Evolutionary conservation across 2,113 vertebrate genomes (phyloP), one percentile per base, ranked within the genome.

Genomic region (Laticauda colubrina): DNA sequence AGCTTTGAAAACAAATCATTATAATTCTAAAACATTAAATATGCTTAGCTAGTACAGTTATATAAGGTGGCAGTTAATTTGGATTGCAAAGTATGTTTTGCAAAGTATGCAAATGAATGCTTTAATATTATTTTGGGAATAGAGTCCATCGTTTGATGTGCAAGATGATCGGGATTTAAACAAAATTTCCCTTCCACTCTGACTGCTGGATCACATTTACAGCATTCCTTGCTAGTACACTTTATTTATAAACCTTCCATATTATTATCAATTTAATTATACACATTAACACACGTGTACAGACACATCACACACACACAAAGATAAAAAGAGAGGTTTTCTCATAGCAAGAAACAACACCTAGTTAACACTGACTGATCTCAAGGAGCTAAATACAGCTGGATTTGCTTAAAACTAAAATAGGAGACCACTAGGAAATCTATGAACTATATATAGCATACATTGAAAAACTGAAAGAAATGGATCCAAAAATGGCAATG

Each of bases 31-130:
- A 5, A 54, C 85, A 39, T 45, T 29, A 86, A 86, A 87, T 91
- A 87, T 91, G 53, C 85, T n/a, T 48, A 91, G 91, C 55, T 75
- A 64, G 45, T 20, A 88, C 39, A n/a, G 91, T 92, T 92, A 92
- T 92, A 23, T 75, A 92, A 88, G 48, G 75, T n/a, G 51, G 43
- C n/a, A 69, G 91, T 24, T 92, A 20, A 92, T 88, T 75, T 88
- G 91, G 87, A 88, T 92, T 92, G 86, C 91, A 88, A 88, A 88
- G 51, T 48, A 8, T 43, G 59, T 15, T 88, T 39, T 39, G 34
- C 34, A 39, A 39, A 39, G 34, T 39, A 39, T 39, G 34, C 59
- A 88, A 69, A 92, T 69, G 48, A n/a, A 69, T 88, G 21, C 34
- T 81, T n/a, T 61, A 91, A 64, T 56, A 87, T 85, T 85, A 59